These are phyloP conservation scores for Sebastes matsubarae DNA, from an alignment of 2,797 vertebrate genomes.

Conservation along the genomic window DNA sequence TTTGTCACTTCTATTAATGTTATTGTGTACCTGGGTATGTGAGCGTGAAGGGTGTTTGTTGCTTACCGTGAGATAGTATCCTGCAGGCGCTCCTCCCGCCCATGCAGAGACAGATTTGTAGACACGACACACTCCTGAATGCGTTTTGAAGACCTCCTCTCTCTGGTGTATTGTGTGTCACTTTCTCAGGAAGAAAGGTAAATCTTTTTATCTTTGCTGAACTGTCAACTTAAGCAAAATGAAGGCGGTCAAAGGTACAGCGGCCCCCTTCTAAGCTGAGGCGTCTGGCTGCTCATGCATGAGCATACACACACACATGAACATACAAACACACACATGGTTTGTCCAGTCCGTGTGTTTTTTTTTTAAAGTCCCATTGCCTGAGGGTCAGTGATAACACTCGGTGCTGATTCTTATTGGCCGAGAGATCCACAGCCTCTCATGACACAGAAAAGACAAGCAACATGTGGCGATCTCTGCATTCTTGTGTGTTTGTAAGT, in stretches of 20 bases:
- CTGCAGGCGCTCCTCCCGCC: slow-evolving; percentile 18
- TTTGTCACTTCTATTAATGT: background rate
- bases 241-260: slow-evolving; percentile 57
- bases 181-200: slow-evolving; percentile 58
- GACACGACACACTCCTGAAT: slow-evolving; percentile 60
- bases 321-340: background rate
- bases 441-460: slow-evolving; percentile 62
- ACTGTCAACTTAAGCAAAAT: slow-evolving; percentile 55
- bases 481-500: slow-evolving; percentile 35
- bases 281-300: background rate
- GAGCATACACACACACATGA: background rate
- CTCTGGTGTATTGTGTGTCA: slow-evolving; percentile 59
- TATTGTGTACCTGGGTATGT: background rate
- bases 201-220: slow-evolving; percentile 64
- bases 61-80: slow-evolving; percentile 24
- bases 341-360: slow-evolving; percentile 27
- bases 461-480: slow-evolving; percentile 46
- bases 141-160: slow-evolving; percentile 49
- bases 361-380: slow-evolving; percentile 63
- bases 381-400: slow-evolving; percentile 79
- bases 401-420: slow-evolving; percentile 56
- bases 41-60: slow-evolving; percentile 6
- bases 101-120: slow-evolving; percentile 61
- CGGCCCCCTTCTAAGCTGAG: slow-evolving; percentile 16
- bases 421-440: slow-evolving; percentile 37